Base-by-base conservation (phyloP, 2,113 vertebrate genomes). In the Poecilia latipinna region DNA sequence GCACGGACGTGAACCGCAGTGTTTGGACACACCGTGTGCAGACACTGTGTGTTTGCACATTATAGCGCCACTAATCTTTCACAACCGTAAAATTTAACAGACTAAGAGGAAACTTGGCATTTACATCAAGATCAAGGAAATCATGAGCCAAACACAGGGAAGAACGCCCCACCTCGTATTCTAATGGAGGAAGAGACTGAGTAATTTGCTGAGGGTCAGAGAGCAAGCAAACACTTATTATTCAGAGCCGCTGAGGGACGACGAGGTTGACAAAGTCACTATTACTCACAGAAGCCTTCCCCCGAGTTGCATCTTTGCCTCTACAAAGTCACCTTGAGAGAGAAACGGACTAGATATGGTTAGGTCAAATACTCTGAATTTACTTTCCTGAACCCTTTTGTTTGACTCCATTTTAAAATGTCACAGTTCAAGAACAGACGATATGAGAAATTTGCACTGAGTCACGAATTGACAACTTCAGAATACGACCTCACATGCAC, bases 221-320 rank as follows among this genome's bases (percentile, higher is more conserved):
- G 93, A 88, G 87, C 91, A 94, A 84, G 82, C 78, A 94, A 93
- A 93, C 89, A 89, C 77, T 74, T 91, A 93, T 92, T 91, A 92
- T 89, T 94, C 89, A 94, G 89, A 91, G 80, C 75, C 82, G 88
- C 84, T 33, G 76, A 71, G 61, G 82, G 86, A 84, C 91, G 79
- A 86, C 84, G 82, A 89, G 83, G 92, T 86, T 86, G 88, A 88
- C 85, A 82, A 74, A 87, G 65, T 86, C 73, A 84, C 90, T 83
- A 79, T 83, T 89, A 85, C 86, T 86, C 82, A 77, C 79, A 84
- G 48, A 77, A 68, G 62, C 79, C 70, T 74, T 68, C 78, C 65
- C 79, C 73, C 77, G 75, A 81, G 66, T 87, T 75, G 76, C 57
- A 57, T 84, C 79, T 84, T 84, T 1, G 22, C 54, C 75, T 82